Base-by-base conservation (phyloP, 2,113 vertebrate species). In the Antigone vipio region DNA sequence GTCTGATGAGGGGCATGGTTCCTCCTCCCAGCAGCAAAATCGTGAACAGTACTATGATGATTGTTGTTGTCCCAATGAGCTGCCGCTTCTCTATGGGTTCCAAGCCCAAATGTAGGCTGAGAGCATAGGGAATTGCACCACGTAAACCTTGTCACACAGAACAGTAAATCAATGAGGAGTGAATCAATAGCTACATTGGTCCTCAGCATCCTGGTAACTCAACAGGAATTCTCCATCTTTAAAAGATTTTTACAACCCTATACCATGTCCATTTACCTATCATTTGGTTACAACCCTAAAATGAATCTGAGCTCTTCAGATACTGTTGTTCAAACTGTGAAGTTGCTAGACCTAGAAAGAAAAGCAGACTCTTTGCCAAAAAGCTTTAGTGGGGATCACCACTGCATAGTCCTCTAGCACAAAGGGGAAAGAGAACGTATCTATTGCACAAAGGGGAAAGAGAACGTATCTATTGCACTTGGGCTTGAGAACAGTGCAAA, bases 71-170 rank as follows among this genome's bases (percentile, higher is more conserved):
- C 86, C 99, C 99, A 2, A 99, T 99, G 9, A 99, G 98, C 98
- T 99, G 99, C 9, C 99, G 97, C 97, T 99, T 99, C 97, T 99
- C 99, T 3, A 99, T 99, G 79, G 99, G 99, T 95, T 99, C 99
- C 93, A 99, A 97, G 96, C 99, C 99, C 96, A 99, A 98, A 92
- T 99, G 99, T 73, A 99, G 99, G 94, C 99, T 99, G 96, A 99
- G 97, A 12, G 99, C 99, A 0, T 99, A 99, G 16, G 99, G 99
- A 92, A 99, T 99, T 56, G 99, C 99, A 7, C 99, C 99, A 58
- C 99, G 98, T 60, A 99, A 96, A 64, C 99, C 99, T 99, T 74
- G 24, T 18, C 29, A 62, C 49, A 89, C 44, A 45, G 52, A 84
- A 58, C 9, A 52, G 50, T 27, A 40, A 80, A 27, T 15, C 50